These are phyloP conservation scores for Gryllus longicercus DNA, from an alignment of 2,888 invertebrate species.

Conservation along the genomic window DNA sequence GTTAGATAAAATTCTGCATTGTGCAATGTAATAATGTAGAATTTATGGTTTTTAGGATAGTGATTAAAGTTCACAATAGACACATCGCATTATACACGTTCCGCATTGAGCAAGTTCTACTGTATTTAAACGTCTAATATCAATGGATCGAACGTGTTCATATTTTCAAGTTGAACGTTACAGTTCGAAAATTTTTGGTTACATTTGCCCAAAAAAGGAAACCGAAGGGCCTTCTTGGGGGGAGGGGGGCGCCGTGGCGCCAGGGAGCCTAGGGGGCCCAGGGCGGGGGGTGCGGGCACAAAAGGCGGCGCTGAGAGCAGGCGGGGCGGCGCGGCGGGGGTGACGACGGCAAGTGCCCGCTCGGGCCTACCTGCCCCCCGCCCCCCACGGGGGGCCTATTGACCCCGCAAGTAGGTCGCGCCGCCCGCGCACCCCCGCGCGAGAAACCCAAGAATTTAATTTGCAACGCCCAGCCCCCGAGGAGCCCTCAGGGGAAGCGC, in stretches of 20 bases:
- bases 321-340: background rate
- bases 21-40: too few species aligned
- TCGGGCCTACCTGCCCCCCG: background rate
- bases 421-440: background rate
- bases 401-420: background rate
- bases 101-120: too few species aligned
- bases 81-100: too few species aligned
- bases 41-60: too few species aligned
- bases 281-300: background rate
- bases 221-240: background rate
- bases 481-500: background rate
- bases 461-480: background rate
- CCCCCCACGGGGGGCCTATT: background rate
- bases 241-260: background rate
- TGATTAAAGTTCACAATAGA: too few species aligned
- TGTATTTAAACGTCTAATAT: too few species aligned
- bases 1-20: too few species aligned
- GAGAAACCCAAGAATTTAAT: conserved; percentile 17
- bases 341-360: background rate
- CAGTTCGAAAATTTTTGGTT: too few species aligned
- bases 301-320: background rate
- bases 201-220: too few species aligned
- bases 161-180: too few species aligned
- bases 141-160: too few species aligned
- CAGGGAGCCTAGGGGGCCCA: background rate